phyloP scores from a whole-genome alignment of 2,797 vertebrate species.

The Gorsachius magnificus region DNA sequence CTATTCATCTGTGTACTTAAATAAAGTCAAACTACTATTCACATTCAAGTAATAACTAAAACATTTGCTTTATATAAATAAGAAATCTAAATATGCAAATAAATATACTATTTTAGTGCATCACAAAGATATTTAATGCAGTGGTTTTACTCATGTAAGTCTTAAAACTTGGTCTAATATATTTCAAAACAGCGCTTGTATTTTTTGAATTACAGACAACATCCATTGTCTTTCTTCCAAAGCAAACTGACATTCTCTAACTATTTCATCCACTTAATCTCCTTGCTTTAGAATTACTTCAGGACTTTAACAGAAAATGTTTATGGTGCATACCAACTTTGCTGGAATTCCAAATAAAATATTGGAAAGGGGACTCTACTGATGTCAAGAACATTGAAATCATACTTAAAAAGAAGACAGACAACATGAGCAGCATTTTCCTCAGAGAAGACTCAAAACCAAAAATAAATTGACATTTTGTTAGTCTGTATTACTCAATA shows the following conservation, averaged over 20 bases:
- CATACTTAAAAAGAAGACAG: not conserved
- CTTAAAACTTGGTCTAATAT: not conserved
- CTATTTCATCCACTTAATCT: not conserved
- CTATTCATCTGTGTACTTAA: not conserved
- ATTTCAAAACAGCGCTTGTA: not conserved
- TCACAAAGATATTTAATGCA: accelerated
- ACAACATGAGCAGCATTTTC: not conserved
- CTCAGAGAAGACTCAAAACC: not conserved
- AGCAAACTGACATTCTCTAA: not conserved
- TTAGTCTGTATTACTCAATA: not conserved
- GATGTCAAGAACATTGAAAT: not conserved
- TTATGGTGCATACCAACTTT: not conserved
- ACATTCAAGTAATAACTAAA: not conserved
- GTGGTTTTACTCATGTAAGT: not conserved
- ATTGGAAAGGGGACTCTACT: not conserved
- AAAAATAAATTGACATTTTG: not conserved
- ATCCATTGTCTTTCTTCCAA: not conserved
- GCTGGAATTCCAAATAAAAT: not conserved
- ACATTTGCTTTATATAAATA: not conserved
- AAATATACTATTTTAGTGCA: not conserved
- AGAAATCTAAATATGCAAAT: not conserved
- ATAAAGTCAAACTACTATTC: not conserved
- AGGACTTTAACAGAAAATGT: not conserved
- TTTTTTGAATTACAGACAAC: not conserved
- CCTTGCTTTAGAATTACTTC: not conserved